A percentile compares a stretch with the other conserved stretches of the same genome.
Evolutionary conservation across 2,888 invertebrate species (phyloP).

Genomic region (Schizotus pectinicornis): DNA sequence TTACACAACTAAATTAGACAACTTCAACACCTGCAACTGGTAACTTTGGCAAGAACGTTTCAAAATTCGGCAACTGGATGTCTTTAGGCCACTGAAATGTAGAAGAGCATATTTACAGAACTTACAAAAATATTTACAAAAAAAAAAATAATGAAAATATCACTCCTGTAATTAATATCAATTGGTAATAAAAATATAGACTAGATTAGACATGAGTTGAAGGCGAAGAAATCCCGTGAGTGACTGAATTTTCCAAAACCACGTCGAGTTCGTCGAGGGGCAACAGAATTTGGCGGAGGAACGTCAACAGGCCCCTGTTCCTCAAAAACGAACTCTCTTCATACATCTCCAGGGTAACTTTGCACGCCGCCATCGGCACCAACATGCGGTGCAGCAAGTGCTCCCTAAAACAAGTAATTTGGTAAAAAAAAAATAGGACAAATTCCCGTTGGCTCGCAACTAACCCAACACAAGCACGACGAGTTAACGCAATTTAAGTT

Average conservation of each 20-base stretch:
- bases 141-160: conserved; percentile 10
- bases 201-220: conserved; percentile 37
- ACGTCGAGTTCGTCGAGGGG: conserved; percentile 90
- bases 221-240: conserved; percentile 66
- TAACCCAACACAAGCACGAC: no score
- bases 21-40: not conserved
- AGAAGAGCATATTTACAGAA: conserved; percentile 26
- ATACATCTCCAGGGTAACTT: conserved; percentile 92
- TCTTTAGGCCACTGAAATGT: conserved; percentile 21
- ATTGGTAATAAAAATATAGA: conserved; percentile 11
- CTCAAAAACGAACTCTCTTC: conserved; percentile 95
- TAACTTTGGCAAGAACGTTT: conserved; percentile 29
- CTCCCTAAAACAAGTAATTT: conserved; percentile 66
- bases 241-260: conserved; percentile 84
- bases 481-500: no score
- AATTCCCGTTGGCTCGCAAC: no score
- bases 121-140: conserved; percentile 29
- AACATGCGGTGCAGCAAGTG: conserved; percentile 90
- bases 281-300: conserved; percentile 88
- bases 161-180: conserved; percentile 22
- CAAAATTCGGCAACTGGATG: no score
- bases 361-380: conserved; percentile 87
- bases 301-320: conserved; percentile 82
- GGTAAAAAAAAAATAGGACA: no score
- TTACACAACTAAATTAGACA: conserved; percentile 1